These are phyloP conservation scores for Dermochelys coriacea DNA, from an alignment of 2,797 vertebrate genomes.

Conservation along the genomic window DNA sequence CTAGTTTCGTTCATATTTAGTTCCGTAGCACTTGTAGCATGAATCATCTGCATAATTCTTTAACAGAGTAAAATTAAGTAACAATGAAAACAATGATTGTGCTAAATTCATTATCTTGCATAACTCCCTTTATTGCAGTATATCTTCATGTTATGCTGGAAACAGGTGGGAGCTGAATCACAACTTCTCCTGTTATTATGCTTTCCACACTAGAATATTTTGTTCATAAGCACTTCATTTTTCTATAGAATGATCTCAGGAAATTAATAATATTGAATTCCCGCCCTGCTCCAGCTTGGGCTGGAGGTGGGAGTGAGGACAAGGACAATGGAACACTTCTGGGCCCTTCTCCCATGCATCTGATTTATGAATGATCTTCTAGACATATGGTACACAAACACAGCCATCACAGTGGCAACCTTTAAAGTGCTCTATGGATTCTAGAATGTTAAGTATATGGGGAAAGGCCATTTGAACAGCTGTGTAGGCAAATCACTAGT, in stretches of 20 bases:
- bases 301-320: neutral
- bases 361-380: neutral
- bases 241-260: neutral
- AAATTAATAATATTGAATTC: neutral
- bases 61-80: conserved; percentile 17
- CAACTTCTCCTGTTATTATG: neutral
- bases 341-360: neutral
- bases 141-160: neutral
- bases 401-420: neutral
- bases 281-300: neutral
- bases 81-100: neutral
- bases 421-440: fast-evolving
- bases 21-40: conserved; percentile 25
- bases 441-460: fast-evolving
- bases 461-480: neutral
- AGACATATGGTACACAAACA: fast-evolving
- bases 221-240: neutral
- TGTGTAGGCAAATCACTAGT: neutral
- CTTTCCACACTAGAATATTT: neutral
- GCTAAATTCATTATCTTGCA: conserved; percentile 1
- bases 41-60: neutral
- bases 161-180: conserved; percentile 8
- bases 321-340: neutral
- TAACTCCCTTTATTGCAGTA: neutral
- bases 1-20: conserved; percentile 29